Base-by-base conservation (phyloP, 2,888 invertebrate genomes). In the Tetragonula carbonaria region DNA sequence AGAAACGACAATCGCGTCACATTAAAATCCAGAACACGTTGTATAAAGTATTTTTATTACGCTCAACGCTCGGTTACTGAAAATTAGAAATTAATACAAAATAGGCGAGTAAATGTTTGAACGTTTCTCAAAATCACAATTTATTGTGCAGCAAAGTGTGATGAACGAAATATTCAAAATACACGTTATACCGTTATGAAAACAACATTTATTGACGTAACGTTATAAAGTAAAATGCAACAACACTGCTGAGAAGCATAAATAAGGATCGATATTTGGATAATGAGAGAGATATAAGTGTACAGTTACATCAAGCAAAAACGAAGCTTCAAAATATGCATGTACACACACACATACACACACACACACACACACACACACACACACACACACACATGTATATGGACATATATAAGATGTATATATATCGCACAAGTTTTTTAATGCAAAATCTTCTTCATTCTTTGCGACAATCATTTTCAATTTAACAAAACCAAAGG, bases 171-270 rank as follows among this genome's bases (percentile, higher is more conserved):
- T 11, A 72, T 23, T 50, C 57, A 65, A 73, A 73, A 45, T 77
- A 76, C 68, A 67, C 8, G 18, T n/a, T 13, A 65, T 45, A 28
- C 28, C 23, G 62, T 90, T 92, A 92, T 80, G 89, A 91, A 92
- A 92, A 90, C 91, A 90, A 92, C 86, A 87, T 91, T 92, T 91
- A 92, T 91, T 91, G 83, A 77, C 75, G 79, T 86, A 67, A 85
- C 88, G 89, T 89, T 88, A 89, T 88, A 90, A 90, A 90, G 84
- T 84, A 91, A 92, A 92, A 92, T 92, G 93, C 91, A 91, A 87
- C 86, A 92, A 91, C 91, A 93, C 91, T 80, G 85, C 91, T 88
- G 85, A 87, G 85, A 92, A 90, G 90, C 90, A 90, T 87, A 84
- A 90, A 89, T 87, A 90, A 91, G 84, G 75, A 88, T 84, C 82